Evolutionary conservation across 1,140 invertebrate species (phyloP), one percentile per base, ranked within the genome.

Genomic region (Hyles euphorbiae): DNA sequence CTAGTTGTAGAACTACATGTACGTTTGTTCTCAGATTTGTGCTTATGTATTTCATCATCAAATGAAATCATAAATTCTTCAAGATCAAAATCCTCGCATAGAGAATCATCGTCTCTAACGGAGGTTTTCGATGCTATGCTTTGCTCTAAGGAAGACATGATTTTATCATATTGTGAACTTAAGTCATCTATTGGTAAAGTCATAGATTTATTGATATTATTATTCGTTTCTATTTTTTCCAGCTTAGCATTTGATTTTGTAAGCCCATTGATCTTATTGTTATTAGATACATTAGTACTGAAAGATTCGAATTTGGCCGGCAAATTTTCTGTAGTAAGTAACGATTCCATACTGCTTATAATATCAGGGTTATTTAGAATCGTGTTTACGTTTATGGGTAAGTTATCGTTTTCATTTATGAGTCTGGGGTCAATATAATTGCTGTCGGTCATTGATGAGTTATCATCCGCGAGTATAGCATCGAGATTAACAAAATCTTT

Each of bases 11-110:
- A 87, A 62, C 86, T 88, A 64, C 78, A 87, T 22, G 79, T 78
- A 34, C 86, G 76, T 69, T 84, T 82, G 51, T 73, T 83, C 69
- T 86, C 81, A 32, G 60, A 54, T 74, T 77, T 86, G 65, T 85
- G 82, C 74, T 85, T 88, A 57, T 77, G 65, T 43, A 88, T 73
- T 72, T 89, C 84, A 12, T 89, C 89, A 59, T 90, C 89, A 57
- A 90, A 87, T 11, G 87, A 80, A 53, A 81, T 85, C 86, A 90
- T 90, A 56, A 90, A 87, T 61, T 89, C 88, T 65, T 90, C 89
- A 10, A 90, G 78, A 76, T 90, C 89, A 62, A 88, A 88, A 58
- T 87, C 84, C 68, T 88, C 88, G 57, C 87, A 89, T 22, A 89
- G 68, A 68, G 89, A 88, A 65, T 89, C 88, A 58, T 89, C 88